Percentiles rank a stretch among this genome's conserved stretches.
Evolutionary conservation across 2,797 vertebrate species (phyloP).

Genomic region (Cephalopachus bancanus): DNA sequence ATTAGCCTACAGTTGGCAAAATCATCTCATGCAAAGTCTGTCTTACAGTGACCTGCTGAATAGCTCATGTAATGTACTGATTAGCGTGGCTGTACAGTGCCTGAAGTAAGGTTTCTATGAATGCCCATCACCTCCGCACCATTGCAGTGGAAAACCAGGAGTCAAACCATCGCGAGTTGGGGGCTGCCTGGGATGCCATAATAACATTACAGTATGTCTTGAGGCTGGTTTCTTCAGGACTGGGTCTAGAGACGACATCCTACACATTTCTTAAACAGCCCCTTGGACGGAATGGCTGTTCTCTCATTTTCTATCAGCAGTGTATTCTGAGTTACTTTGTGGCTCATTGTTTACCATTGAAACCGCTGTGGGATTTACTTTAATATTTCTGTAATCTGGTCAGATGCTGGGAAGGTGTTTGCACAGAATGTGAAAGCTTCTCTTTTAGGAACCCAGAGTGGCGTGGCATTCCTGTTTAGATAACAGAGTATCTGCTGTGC

Average conservation of each 20-base stretch:
- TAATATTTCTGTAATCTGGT: conserved; percentile 10
- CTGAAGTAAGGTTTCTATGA: background rate
- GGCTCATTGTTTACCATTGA: conserved; percentile 37
- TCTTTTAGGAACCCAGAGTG: background rate
- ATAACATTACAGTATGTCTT: background rate
- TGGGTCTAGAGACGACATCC: background rate
- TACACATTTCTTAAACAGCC: background rate
- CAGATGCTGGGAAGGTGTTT: conserved; percentile 27
- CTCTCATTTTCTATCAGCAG: conserved; percentile 53
- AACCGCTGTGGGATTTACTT: conserved; percentile 32
- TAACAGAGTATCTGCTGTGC: background rate
- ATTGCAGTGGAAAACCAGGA: background rate
- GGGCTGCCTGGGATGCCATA: background rate
- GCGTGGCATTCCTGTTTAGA: background rate
- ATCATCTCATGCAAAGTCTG: background rate
- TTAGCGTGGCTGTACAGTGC: background rate
- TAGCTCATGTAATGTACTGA: background rate
- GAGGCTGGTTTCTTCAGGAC: background rate
- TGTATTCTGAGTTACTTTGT: conserved; percentile 55
- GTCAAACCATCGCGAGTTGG: background rate
- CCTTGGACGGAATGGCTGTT: conserved; percentile 41
- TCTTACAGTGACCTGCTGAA: background rate
- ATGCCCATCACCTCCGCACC: background rate
- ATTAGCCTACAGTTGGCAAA: background rate
- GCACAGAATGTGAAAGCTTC: background rate